A percentile compares a stretch with the other conserved stretches of the same genome.
phyloP scores from a whole-genome alignment of 2,888 invertebrate species.

The Lasiommata megera region DNA sequence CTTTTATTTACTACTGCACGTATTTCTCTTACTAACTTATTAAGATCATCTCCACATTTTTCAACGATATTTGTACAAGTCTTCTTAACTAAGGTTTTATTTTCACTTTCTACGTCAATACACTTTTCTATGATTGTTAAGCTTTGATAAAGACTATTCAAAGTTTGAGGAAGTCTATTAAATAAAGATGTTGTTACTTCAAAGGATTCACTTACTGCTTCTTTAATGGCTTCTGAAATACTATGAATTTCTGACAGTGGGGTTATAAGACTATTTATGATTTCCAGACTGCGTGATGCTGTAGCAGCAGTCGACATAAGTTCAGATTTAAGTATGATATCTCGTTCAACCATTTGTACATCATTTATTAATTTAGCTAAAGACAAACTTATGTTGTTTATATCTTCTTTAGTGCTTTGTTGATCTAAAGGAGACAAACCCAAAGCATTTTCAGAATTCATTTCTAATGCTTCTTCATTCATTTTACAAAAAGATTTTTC shows the following conservation, averaged over 20 bases:
- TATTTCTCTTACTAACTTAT: constrained; percentile 74
- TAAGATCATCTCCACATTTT: constrained; percentile 79
- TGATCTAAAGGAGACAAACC: constrained; percentile 28
- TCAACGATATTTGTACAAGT: constrained; percentile 85
- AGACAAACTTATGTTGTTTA: constrained; percentile 45
- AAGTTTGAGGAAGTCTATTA: constrained; percentile 78
- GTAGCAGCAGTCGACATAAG: constrained; percentile 85
- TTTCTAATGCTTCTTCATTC: constrained; percentile 56
- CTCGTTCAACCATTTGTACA: constrained; percentile 83
- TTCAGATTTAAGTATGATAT: constrained; percentile 83
- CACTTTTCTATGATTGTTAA: constrained; percentile 86
- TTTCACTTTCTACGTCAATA: constrained; percentile 84
- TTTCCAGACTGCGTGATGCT: constrained; percentile 84
- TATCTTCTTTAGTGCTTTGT: constrained; percentile 50
- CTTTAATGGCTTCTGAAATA: constrained; percentile 78
- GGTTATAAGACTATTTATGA: constrained; percentile 82
- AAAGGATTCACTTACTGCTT: constrained; percentile 56
- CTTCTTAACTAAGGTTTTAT: constrained; percentile 84
- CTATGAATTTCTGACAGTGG: constrained; percentile 84
- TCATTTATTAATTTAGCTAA: constrained; percentile 79
- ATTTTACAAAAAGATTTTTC: constrained; percentile 70
- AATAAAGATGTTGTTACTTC: constrained; percentile 77
- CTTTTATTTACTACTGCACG: constrained; percentile 62
- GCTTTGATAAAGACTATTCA: constrained; percentile 84
- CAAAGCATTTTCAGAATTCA: constrained; percentile 30